Base-by-base conservation (phyloP, 1,140 invertebrate species). In the Aphidius gifuensis region DNA sequence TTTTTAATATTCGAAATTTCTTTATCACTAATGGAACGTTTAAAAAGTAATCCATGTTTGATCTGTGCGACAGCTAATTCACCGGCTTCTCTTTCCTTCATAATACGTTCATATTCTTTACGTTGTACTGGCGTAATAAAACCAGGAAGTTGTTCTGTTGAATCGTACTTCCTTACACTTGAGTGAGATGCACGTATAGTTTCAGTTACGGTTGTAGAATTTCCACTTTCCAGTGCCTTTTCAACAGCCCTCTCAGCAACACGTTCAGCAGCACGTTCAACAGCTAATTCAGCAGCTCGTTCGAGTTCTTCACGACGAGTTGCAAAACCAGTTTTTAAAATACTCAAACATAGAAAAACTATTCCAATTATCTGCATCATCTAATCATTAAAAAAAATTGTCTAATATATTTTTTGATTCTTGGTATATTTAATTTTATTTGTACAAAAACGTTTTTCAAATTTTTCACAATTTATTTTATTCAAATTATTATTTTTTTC, bases 201-300 rank as follows among this genome's bases (percentile, higher is more conserved):
- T 8, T 79, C 69, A 9, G 79, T 74, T n/a, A 74, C 73, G 1
- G 75, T 77, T 1, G 72, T 73, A 0, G 65, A 71, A 40, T 77
- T 79, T 0, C 79, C 80, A 39, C 70, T 67, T 49, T 80, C 73
- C 8, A 80, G 58, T 1, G 71, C 71, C 56, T 78, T 80, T 43
- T 81, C 78, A 3, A 80, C 79, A 1, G 79, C 78, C 55, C 74
- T 71, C 47, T 80, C 79, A 0, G 79, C 79, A 8, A 72, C 77
- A 54, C 71, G 72, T 62, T 81, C 78, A 7, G 76, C 80, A 11
- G 77, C 73, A 32, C 72, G 71, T 51, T 80, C 79, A 6, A 81
- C 78, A 5, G 77, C 78, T 1, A 80, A 62, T 51, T 81, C 76
- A 0, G 78, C 79, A 4, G 77, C 77, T 23, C 72, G 71, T 56